A percentile compares a stretch with the other conserved stretches of the same genome.
These are phyloP conservation scores for Macropis europaea DNA, from an alignment of 2,888 invertebrate species.

Conservation along the genomic window DNA sequence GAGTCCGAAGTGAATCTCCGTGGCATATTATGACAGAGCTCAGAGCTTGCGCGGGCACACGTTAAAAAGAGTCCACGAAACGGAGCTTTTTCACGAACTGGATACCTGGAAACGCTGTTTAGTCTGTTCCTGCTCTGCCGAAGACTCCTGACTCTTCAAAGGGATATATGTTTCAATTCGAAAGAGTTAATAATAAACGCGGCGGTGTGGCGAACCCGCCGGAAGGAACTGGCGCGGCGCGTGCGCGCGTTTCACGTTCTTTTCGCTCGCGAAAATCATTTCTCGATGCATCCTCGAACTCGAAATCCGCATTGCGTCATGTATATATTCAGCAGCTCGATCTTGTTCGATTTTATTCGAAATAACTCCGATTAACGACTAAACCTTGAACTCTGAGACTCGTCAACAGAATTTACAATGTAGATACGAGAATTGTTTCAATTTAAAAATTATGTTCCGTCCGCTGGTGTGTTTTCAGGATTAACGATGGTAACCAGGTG, in stretches of 20 bases:
- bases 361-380: no score
- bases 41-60: neutral
- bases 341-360: no score
- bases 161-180: constrained; percentile 53
- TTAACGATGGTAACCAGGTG: no score
- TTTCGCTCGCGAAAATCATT: neutral
- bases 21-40: constrained; percentile 51
- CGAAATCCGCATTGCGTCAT: no score
- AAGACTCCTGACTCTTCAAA: constrained; percentile 62
- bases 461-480: no score
- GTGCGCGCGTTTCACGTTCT: neutral
- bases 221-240: neutral
- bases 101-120: constrained; percentile 74
- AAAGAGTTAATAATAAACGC: constrained; percentile 65
- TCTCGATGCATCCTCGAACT: no score
- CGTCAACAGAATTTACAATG: no score
- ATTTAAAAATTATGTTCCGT: no score
- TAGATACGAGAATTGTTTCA: no score
- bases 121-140: constrained; percentile 65
- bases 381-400: no score
- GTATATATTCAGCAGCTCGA: no score
- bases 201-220: neutral
- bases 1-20: neutral
- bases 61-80: constrained; percentile 30
- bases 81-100: constrained; percentile 40